phyloP scores from a whole-genome alignment of 2,113 vertebrate species.

The Tapirus terrestris region DNA sequence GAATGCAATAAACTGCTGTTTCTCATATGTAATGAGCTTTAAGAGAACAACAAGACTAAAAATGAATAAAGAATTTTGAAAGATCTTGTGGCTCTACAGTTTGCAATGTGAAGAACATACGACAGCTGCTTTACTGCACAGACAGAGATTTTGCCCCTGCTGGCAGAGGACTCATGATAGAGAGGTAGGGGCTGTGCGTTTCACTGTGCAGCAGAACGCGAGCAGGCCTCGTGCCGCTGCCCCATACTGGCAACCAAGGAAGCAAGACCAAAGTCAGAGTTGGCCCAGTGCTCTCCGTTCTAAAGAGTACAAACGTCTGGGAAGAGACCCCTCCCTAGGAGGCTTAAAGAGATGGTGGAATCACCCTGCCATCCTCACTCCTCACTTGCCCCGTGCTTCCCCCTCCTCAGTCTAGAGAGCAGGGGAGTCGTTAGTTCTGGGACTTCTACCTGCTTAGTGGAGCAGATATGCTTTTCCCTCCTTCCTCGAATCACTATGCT shows the following conservation, averaged over 20 bases:
- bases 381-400: too few relatives aligned
- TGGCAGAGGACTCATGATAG: not conserved
- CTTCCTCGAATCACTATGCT: not conserved
- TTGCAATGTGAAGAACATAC: not conserved
- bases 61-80: not conserved
- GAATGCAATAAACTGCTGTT: not conserved
- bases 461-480: not conserved
- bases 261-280: not conserved
- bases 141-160: too few relatives aligned
- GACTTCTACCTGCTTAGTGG: not conserved
- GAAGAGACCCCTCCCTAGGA: not conserved
- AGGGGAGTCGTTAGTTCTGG: too few relatives aligned
- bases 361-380: not conserved
- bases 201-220: not conserved
- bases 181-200: not conserved
- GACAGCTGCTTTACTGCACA: not conserved
- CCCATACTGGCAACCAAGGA: not conserved
- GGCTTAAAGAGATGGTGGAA: not conserved
- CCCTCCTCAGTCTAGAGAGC: not conserved
- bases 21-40: not conserved
- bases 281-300: fast-evolving
- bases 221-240: not conserved
- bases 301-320: not conserved
- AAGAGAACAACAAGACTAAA: not conserved
- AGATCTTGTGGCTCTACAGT: not conserved